Evolutionary conservation across 2,113 vertebrate genomes (phyloP).

Genomic region (Athene cunicularia): DNA sequence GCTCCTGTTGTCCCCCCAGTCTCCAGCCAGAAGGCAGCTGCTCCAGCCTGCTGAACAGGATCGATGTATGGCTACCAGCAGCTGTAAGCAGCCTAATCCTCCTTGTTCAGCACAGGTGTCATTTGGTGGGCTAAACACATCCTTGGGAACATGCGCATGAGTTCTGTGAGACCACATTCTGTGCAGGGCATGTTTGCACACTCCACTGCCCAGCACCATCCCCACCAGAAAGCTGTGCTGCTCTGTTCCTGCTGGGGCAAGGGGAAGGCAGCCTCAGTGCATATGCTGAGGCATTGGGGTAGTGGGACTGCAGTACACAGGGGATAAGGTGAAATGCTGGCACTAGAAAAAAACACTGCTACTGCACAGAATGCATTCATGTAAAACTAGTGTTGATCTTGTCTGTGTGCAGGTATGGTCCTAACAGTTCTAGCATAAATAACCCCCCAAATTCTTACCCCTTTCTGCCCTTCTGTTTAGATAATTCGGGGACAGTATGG

Average conservation of each 20-base stretch:
- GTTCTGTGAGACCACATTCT: neutral
- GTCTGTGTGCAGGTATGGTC: neutral
- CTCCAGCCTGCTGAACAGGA: neutral
- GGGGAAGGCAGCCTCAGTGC: neutral
- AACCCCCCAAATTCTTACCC: neutral
- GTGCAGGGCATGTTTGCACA: neutral
- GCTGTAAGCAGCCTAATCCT: neutral
- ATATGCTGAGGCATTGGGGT: accelerated
- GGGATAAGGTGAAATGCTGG: neutral
- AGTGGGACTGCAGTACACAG: accelerated
- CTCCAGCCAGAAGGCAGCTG: neutral
- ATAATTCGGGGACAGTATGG: slow-evolving; percentile 72
- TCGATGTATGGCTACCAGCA: neutral
- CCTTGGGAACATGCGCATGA: accelerated
- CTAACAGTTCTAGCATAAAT: neutral
- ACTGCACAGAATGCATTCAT: neutral
- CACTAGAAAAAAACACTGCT: neutral
- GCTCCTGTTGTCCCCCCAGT: neutral
- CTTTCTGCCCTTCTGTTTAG: slow-evolving; percentile 24
- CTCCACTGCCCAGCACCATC: neutral
- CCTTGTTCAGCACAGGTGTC: neutral
- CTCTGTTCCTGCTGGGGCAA: neutral
- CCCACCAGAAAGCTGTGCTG: neutral
- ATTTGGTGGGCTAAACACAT: neutral
- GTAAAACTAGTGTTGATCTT: neutral